These are phyloP conservation scores for Cossypha dichroa DNA, from an alignment of 2,797 vertebrate species.

Conservation along the genomic window DNA sequence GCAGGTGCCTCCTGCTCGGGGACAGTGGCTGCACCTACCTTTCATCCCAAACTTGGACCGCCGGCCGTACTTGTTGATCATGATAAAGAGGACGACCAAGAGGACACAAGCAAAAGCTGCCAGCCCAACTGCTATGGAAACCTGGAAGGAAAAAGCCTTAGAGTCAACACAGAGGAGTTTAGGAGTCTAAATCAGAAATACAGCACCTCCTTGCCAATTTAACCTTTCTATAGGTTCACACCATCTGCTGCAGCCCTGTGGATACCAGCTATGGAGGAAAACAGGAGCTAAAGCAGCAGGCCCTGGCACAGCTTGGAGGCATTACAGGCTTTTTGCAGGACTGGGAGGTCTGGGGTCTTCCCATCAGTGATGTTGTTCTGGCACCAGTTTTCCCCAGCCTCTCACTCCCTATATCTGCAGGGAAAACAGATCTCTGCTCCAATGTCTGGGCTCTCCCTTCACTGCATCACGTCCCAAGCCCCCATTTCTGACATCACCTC, in stretches of 20 bases:
- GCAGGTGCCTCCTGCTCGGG: constrained; percentile 1
- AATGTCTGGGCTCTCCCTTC: not conserved
- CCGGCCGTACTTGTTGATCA: constrained; percentile 98
- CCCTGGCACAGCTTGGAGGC: not conserved
- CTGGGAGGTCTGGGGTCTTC: not conserved
- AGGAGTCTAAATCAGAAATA: not conserved
- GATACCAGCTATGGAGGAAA: not conserved
- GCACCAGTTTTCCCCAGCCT: not conserved
- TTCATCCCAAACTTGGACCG: constrained; percentile 99
- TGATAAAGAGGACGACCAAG: constrained; percentile 93
- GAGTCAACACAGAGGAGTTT: not conserved
- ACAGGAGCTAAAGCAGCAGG: not conserved
- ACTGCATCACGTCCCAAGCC: not conserved
- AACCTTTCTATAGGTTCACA: not conserved
- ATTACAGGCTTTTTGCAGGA: not conserved
- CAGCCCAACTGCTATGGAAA: constrained; percentile 94
- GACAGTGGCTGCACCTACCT: constrained; percentile 78
- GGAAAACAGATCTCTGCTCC: not conserved
- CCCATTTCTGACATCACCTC: not conserved
- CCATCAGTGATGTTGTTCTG: not conserved
- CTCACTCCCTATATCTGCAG: not conserved
- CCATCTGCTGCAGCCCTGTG: not conserved
- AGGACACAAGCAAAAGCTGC: constrained; percentile 95
- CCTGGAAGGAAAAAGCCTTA: constrained; percentile 74
- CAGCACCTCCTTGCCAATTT: not conserved